These are phyloP conservation scores for Corythoichthys intestinalis DNA, from an alignment of 2,113 vertebrate species.

Conservation along the genomic window DNA sequence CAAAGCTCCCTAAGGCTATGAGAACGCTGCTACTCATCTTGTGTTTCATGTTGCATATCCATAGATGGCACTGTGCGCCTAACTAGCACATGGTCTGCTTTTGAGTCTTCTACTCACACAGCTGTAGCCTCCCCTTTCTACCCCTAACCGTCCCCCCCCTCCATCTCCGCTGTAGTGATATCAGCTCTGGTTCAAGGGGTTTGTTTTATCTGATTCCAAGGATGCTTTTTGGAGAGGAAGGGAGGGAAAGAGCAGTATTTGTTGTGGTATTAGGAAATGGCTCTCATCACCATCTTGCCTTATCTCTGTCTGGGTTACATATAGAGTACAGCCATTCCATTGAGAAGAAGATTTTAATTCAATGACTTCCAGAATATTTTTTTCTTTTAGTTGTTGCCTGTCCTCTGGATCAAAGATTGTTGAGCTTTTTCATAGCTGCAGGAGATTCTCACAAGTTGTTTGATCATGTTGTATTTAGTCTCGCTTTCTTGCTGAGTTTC, in stretches of 20 bases:
- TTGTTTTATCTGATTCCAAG: conserved; percentile 23
- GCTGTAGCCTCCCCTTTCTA: neutral
- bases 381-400: conserved; percentile 14
- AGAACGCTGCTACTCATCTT: conserved; percentile 14
- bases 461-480: conserved; percentile 48
- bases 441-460: conserved; percentile 24
- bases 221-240: conserved; percentile 7
- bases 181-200: conserved; percentile 26
- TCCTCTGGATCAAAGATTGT: neutral
- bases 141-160: conserved; percentile 6
- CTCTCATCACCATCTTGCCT: conserved; percentile 36
- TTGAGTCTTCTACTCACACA: conserved; percentile 21
- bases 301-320: conserved; percentile 49
- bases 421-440: neutral
- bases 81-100: conserved; percentile 41
- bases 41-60: conserved; percentile 61
- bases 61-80: conserved; percentile 75
- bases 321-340: conserved; percentile 34
- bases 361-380: conserved; percentile 18
- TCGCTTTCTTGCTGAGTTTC: conserved; percentile 31
- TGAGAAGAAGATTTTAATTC: conserved; percentile 33
- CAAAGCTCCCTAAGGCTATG: neutral
- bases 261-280: conserved; percentile 41
- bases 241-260: conserved; percentile 23
- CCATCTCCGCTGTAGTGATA: conserved; percentile 16